Conservation (phyloP, 2,888 invertebrate species). For the Acholoe squamosa region DNA sequence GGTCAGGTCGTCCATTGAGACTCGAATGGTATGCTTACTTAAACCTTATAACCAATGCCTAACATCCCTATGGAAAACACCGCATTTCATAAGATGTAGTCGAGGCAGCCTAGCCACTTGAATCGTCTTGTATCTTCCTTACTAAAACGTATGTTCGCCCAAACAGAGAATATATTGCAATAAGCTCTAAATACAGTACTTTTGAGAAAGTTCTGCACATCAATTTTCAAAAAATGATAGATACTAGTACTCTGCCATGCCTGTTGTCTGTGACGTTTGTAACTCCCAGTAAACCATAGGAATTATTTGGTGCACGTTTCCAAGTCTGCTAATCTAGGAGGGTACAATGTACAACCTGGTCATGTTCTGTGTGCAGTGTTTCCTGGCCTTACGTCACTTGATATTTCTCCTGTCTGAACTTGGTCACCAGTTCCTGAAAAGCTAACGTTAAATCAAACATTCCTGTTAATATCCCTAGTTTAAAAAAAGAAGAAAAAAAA, state of each 20-base stretch:
- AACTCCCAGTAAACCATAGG: background rate
- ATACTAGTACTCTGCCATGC: too few relatives aligned
- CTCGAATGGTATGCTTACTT: background rate
- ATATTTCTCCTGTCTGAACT: background rate
- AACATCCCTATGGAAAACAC: background rate
- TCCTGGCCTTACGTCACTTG: background rate
- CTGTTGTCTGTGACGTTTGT: too few relatives aligned
- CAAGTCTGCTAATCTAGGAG: background rate
- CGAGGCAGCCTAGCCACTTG: conserved; percentile 39
- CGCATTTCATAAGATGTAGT: background rate
- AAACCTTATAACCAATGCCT: background rate
- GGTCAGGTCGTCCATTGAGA: too few relatives aligned
- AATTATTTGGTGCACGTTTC: background rate
- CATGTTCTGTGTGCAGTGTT: background rate
- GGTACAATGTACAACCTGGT: background rate
- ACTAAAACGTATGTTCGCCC: background rate
- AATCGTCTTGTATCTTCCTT: conserved; percentile 10
- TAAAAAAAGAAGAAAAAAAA: too few relatives aligned
- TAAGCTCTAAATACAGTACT: too few relatives aligned
- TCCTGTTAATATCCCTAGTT: too few relatives aligned
- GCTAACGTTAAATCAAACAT: too few relatives aligned
- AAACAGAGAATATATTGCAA: background rate
- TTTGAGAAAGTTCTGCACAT: too few relatives aligned
- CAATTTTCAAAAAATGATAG: too few relatives aligned
- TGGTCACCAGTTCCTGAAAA: too few relatives aligned